Conservation (phyloP, 2,113 vertebrate species). For the Triplophysa dalaica region DNA sequence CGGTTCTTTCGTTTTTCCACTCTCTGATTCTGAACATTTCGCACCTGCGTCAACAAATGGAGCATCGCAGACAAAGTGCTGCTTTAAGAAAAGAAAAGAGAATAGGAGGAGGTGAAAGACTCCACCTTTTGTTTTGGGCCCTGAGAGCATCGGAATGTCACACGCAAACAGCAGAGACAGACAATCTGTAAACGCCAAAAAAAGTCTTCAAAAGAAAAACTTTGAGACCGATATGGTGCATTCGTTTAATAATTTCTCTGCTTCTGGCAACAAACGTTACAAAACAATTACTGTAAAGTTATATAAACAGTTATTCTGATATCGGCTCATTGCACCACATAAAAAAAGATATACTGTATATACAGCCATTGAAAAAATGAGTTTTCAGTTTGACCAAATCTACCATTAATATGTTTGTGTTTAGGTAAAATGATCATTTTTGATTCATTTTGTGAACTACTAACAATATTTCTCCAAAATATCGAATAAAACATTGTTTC, state of each 20-base stretch:
- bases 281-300: neutral
- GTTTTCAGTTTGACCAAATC: too few species aligned
- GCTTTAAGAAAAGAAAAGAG: conserved; percentile 57
- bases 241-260: neutral
- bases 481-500: too few species aligned
- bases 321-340: too few species aligned
- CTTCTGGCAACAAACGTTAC: neutral
- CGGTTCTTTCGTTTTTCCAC: conserved; percentile 59
- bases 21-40: conserved; percentile 52
- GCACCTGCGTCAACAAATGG: conserved; percentile 77
- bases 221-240: neutral
- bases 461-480: too few species aligned
- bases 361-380: too few species aligned
- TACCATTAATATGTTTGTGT: too few species aligned
- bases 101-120: conserved; percentile 37
- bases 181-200: neutral
- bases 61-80: conserved; percentile 62
- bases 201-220: neutral
- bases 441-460: too few species aligned
- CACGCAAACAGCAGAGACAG: conserved; percentile 48
- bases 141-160: conserved; percentile 44
- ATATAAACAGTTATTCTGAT: too few species aligned
- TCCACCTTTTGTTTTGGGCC: conserved; percentile 44
- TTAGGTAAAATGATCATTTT: too few species aligned
- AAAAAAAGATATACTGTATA: too few species aligned